These are phyloP conservation scores for Saturnia pavonia DNA, from an alignment of 2,888 invertebrate species.

Conservation along the genomic window DNA sequence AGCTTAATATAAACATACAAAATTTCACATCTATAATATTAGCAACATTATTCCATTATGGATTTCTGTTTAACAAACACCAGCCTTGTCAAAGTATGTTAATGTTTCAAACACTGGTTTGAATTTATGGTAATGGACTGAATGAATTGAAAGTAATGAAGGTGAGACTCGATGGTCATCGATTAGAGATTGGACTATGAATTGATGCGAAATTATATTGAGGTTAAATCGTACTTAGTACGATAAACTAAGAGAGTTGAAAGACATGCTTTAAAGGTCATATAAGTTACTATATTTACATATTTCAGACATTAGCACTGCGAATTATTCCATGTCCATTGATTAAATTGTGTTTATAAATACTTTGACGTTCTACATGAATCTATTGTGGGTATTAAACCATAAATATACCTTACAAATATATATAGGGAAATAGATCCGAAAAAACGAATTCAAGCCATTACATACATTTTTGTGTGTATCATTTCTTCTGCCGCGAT, in stretches of 20 bases:
- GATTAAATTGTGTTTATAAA: background rate
- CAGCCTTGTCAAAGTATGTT: background rate
- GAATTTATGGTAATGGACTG: conserved; percentile 1
- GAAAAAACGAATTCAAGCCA: too few relatives aligned
- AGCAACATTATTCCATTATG: background rate
- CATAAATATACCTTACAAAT: too few relatives aligned
- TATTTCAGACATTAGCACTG: background rate
- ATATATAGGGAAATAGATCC: too few relatives aligned
- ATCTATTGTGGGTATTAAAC: too few relatives aligned
- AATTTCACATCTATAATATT: too few relatives aligned
- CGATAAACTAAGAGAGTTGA: background rate
- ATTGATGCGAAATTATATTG: background rate
- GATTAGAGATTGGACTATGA: background rate
- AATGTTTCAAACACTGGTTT: background rate
- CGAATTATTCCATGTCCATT: background rate
- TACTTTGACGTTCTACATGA: background rate
- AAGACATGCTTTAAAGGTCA: background rate
- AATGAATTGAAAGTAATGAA: background rate
- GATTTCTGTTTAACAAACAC: background rate
- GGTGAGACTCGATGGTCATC: background rate
- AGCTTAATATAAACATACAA: too few relatives aligned
- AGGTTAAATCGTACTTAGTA: background rate
- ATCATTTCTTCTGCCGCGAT: too few relatives aligned
- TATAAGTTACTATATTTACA: background rate
- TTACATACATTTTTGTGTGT: too few relatives aligned